phyloP scores from a whole-genome alignment of 2,888 invertebrate species.

The Glyphotaelius pellucidus region DNA sequence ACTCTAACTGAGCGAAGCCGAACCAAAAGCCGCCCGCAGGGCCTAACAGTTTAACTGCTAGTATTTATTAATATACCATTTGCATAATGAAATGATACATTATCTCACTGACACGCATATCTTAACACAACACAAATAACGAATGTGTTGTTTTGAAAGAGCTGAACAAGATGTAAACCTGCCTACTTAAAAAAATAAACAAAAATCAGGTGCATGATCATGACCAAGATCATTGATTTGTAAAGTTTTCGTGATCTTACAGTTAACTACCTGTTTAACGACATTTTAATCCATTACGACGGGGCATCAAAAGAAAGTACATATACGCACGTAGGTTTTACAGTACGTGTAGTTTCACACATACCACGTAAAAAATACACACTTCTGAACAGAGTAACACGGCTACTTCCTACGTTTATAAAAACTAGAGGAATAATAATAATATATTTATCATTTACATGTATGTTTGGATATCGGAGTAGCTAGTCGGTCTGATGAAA shows the following conservation, averaged over 20 bases:
- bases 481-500: conserved; percentile 25
- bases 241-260: background rate
- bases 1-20: too few relatives aligned
- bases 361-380: background rate
- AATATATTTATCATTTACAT: background rate
- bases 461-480: background rate
- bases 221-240: background rate
- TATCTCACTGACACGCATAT: background rate
- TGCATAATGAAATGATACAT: background rate
- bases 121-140: background rate
- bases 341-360: background rate
- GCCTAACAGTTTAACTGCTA: too few relatives aligned
- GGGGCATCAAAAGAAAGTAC: background rate
- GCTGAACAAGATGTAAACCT: background rate
- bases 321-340: background rate
- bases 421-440: background rate
- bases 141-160: background rate
- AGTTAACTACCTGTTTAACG: background rate
- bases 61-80: background rate
- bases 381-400: background rate
- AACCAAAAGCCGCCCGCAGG: too few relatives aligned
- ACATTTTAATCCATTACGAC: background rate
- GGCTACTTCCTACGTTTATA: background rate
- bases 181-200: background rate
- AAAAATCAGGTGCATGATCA: background rate